A percentile compares a stretch with the other conserved stretches of the same genome.
phyloP scores from a whole-genome alignment of 1,140 invertebrate genomes.

The Achatina immaculata region DNA sequence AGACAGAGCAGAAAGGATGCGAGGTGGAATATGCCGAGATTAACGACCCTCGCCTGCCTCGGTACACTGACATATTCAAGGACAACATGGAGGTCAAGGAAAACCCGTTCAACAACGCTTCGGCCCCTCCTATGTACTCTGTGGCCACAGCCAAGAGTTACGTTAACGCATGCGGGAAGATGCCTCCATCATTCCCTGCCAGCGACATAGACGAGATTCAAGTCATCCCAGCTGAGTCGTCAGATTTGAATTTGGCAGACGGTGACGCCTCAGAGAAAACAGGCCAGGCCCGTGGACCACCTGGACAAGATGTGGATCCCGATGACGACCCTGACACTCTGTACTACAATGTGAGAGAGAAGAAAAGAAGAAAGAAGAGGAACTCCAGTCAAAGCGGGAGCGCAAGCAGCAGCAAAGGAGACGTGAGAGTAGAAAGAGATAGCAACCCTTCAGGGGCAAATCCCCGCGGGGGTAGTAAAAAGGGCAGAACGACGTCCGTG shows the following conservation, averaged over 20 bases:
- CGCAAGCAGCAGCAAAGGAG: constrained; percentile 1
- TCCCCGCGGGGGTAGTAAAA: not conserved
- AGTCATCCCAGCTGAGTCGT: not conserved
- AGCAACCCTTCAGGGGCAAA: not conserved
- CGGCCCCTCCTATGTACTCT: constrained; percentile 42
- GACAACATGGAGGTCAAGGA: not conserved
- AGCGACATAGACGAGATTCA: not conserved
- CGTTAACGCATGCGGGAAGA: not conserved
- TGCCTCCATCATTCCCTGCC: not conserved
- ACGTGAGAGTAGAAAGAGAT: not conserved
- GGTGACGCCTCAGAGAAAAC: not conserved
- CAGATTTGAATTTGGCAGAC: not conserved
- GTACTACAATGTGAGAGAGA: constrained; percentile 32
- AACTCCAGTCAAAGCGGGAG: not conserved
- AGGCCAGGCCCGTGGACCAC: not conserved
- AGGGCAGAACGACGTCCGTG: not conserved
- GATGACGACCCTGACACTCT: not conserved
- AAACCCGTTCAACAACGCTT: constrained; percentile 42
- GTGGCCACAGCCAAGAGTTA: not conserved
- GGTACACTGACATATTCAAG: constrained; percentile 49
- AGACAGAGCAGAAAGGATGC: constrained; percentile 32
- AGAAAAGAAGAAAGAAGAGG: constrained; percentile 13
- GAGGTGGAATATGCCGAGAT: constrained; percentile 48
- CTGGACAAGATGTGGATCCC: not conserved
- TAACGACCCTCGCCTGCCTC: constrained; percentile 38